Percentiles rank a stretch among this genome's conserved stretches.
These are phyloP conservation scores for Colaptes auratus DNA, from an alignment of 2,113 vertebrate genomes.

Conservation along the genomic window DNA sequence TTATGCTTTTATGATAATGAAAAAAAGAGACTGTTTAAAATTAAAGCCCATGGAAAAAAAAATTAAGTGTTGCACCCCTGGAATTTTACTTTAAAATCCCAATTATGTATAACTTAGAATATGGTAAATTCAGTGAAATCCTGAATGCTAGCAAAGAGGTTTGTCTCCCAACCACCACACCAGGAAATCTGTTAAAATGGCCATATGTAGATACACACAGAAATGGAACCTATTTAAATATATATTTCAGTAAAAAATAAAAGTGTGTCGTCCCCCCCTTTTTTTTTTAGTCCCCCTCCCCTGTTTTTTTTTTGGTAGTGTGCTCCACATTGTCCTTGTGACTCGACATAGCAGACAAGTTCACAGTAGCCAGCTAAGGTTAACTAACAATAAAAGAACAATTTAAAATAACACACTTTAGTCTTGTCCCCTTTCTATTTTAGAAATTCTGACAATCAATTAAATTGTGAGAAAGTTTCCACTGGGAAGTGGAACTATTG, in stretches of 20 bases:
- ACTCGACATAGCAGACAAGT: not conserved
- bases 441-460: not conserved
- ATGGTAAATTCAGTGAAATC: not conserved
- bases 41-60: not conserved
- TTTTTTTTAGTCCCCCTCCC: not conserved
- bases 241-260: not conserved
- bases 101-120: not conserved
- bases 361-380: not conserved
- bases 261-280: not conserved
- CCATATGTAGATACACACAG: not conserved
- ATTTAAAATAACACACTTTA: not conserved
- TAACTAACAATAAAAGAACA: not conserved
- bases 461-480: not conserved
- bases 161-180: not conserved
- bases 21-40: not conserved
- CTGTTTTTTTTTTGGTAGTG: not conserved
- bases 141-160: not conserved
- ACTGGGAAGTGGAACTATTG: not conserved
- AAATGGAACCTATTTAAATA: not conserved
- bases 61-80: not conserved
- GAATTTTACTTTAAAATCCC: not conserved
- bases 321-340: not conserved
- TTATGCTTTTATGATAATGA: not conserved
- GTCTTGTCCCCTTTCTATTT: not conserved
- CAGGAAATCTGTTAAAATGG: not conserved